Conservation (phyloP, 2,797 vertebrate species). For the Tenualosa thibaudeaui region DNA sequence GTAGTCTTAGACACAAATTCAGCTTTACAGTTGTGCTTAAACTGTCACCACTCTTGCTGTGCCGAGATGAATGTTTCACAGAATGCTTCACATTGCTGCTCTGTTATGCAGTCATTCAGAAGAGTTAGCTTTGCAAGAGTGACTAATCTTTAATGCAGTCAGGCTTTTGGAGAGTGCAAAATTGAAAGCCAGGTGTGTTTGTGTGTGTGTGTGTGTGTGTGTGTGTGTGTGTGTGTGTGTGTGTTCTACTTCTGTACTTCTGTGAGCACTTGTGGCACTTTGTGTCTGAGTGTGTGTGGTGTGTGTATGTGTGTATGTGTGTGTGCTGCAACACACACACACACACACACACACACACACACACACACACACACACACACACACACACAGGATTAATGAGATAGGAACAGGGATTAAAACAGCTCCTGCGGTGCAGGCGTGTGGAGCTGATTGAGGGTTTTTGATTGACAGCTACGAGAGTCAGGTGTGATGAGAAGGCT, state of each 20-base stretch:
- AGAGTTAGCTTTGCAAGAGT: not conserved
- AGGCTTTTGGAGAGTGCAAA: too few species aligned
- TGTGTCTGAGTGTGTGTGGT: not conserved
- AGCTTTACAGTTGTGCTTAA: constrained; percentile 13
- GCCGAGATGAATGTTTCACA: not conserved
- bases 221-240: not conserved
- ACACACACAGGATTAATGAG: not conserved
- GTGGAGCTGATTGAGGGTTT: constrained; percentile 1
- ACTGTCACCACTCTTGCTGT: not conserved
- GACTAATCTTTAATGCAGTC: not conserved
- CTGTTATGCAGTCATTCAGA: not conserved
- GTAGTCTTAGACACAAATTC: not conserved
- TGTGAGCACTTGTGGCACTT: not conserved
- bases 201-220: not conserved
- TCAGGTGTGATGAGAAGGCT: constrained; percentile 8
- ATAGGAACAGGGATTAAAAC: not conserved
- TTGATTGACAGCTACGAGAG: not conserved
- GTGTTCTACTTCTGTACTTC: not conserved
- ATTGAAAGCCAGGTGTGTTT: not conserved
- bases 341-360: too few species aligned
- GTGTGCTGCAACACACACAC: not conserved
- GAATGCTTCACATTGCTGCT: not conserved
- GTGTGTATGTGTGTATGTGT: not conserved
- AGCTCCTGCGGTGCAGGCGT: not conserved
- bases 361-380: too few species aligned